Percentiles rank a stretch among this genome's conserved stretches.
phyloP scores from a whole-genome alignment of 2,888 invertebrate genomes.

The Sphaeridia pumilis region DNA sequence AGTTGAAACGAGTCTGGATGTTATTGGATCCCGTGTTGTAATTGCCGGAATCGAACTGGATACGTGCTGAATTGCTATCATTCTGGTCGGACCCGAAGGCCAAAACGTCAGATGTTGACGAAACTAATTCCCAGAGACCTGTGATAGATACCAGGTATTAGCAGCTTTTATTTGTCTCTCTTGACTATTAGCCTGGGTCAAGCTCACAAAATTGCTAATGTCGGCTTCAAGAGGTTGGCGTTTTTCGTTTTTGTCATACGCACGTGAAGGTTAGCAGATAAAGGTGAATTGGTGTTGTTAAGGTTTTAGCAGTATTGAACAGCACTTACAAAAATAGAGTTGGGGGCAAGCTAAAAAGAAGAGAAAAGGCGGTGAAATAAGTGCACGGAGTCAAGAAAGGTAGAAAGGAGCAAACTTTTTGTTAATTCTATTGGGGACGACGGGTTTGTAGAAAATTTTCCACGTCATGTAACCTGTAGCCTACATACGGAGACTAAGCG shows the following conservation, averaged over 20 bases:
- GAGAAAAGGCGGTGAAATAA: neutral
- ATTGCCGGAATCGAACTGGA: conserved; percentile 2
- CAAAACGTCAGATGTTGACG: conserved; percentile 30
- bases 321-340: too few species aligned
- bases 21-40: neutral
- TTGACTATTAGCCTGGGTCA: too few species aligned
- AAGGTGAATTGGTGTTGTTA: too few species aligned
- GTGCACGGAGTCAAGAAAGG: neutral
- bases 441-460: too few species aligned
- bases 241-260: too few species aligned
- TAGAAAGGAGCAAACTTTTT: neutral
- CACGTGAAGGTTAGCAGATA: too few species aligned
- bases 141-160: neutral
- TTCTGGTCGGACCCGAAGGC: conserved; percentile 15
- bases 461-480: too few species aligned
- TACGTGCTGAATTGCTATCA: conserved; percentile 10
- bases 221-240: too few species aligned
- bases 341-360: neutral
- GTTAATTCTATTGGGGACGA: neutral
- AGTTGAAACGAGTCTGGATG: conserved; percentile 23
- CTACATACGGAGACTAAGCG: too few species aligned
- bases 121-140: conserved; percentile 25
- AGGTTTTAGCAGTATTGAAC: too few species aligned
- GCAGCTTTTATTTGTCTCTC: neutral
- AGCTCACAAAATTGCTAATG: too few species aligned